Percentiles rank a stretch among this genome's conserved stretches.
phyloP scores from a whole-genome alignment of 2,888 invertebrate genomes.

The Griposia aprilina region DNA sequence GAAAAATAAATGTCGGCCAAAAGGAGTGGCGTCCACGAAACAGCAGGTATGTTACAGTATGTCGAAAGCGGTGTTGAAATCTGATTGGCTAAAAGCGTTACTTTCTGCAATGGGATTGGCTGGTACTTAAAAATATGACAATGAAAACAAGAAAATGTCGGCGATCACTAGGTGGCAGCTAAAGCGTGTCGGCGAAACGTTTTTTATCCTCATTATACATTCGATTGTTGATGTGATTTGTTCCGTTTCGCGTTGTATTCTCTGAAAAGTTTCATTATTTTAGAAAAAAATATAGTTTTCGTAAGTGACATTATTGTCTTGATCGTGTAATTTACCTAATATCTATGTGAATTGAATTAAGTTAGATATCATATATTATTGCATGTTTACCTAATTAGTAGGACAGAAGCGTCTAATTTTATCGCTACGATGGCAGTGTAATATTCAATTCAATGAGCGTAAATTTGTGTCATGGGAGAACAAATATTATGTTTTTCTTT shows the following conservation, averaged over 20 bases:
- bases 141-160: conserved; percentile 81
- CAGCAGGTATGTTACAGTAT: conserved; percentile 80
- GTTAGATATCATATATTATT: conserved; percentile 4
- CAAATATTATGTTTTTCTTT: conserved; percentile 21
- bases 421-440: conserved; percentile 63
- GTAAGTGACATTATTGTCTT: conserved; percentile 82
- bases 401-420: conserved; percentile 65
- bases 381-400: conserved; percentile 41
- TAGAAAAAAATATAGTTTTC: conserved; percentile 83
- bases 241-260: conserved; percentile 85
- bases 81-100: conserved; percentile 67
- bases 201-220: conserved; percentile 85
- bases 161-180: conserved; percentile 78
- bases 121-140: conserved; percentile 16
- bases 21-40: conserved; percentile 70
- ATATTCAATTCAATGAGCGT: conserved; percentile 69
- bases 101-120: conserved; percentile 66
- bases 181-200: conserved; percentile 81
- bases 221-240: conserved; percentile 84
- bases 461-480: conserved; percentile 66
- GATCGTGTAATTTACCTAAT: conserved; percentile 43
- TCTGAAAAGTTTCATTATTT: conserved; percentile 75
- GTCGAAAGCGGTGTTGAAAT: neutral
- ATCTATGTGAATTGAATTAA: conserved; percentile 28
- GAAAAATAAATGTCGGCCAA: conserved; percentile 76